Evolutionary conservation across 2,888 invertebrate species (phyloP), one percentile per base, ranked within the genome.

Genomic region (Dasypogon diadema): DNA sequence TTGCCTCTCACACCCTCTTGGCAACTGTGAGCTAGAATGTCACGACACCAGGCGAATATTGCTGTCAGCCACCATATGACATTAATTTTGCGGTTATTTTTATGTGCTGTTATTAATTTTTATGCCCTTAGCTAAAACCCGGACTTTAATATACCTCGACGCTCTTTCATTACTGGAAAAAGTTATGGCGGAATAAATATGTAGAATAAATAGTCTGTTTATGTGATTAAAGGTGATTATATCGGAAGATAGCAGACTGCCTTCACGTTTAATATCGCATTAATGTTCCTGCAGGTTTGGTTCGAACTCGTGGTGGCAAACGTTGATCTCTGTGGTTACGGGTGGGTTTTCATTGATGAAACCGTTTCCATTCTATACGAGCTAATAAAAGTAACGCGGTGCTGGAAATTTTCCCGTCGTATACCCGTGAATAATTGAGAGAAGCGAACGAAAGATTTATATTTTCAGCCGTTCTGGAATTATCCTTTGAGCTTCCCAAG

Each of bases 211-310:
- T 70, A 54, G 54, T 26, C 54, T 34, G 51, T 54, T 70, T 54
- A 65, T 70, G 51, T 70, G 54, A 70, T 70, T 70, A 70, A 70
- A 70, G 54, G 54, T 54, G 70, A 70, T 70, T 70, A 70, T 54
- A 70, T 70, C 54, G 70, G 48, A 34, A 65, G 22, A 65, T 46
- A 65, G 24, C 48, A 65, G 24, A 48, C 21, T 12, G 65, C 37
- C 37, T 65, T 46, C 65, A 65, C 48, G 46, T 46, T 46, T 48
- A 65, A 65, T 65, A 65, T 65, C 46, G 46, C 46, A 18, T 42
- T 65, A 65, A 65, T 65, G 46, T 65, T 21, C 24, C 16, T 65
- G 14, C 46, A 14, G 65, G 48, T 37, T 46, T 6, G 48, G 24
- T 14, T 30, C 18, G 18, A 37, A 18, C 26, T 63, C 18, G 12